Base-by-base conservation (phyloP, 2,888 invertebrate species). In the Mythimna vitellina region DNA sequence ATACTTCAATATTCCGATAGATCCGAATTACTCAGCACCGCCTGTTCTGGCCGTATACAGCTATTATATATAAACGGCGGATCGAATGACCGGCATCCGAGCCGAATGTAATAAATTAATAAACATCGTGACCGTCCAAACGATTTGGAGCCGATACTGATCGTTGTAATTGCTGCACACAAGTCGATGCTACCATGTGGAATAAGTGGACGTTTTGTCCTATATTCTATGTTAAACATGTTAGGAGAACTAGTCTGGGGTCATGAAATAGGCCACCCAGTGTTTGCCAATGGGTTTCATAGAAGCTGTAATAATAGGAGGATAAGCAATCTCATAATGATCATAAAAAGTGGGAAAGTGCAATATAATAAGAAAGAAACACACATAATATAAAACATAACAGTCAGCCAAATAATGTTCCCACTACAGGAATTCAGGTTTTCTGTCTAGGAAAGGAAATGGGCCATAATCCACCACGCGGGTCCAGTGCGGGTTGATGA, bases 41-140 rank as follows among this genome's bases (percentile, higher is more conserved):
- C 65, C 65, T 56, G 56, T 65, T 60, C 75, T 64, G 63, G 32
- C 73, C 68, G 72, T 78, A 51, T n/a, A 70, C 32, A 77, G 76
- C 80, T 80, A 85, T 84, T 81, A 76, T 70, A 69, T 35, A 75
- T 76, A 83, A 81, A 80, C 65, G 85, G 73, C 58, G 83, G 77
- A 83, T 86, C 86, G 75, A 81, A 85, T 81, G 75, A 70, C 83
- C 78, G 86, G 86, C 76, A 82, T 86, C 81, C 87, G 81, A 84
- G 65, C 73, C 82, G 73, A 85, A 86, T 83, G 81, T 84, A 84
- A 84, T 86, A 86, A 86, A 87, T 87, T 87, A 82, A 86, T 82
- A 82, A 82, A 80, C 80, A 83, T 86, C 80, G 77, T 82, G 80
- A 73, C 78, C 79, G 73, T 78, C 56, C 64, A 62, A 76, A 65